Conservation (phyloP, 2,797 vertebrate genomes). For the Smutsia temminckii region DNA sequence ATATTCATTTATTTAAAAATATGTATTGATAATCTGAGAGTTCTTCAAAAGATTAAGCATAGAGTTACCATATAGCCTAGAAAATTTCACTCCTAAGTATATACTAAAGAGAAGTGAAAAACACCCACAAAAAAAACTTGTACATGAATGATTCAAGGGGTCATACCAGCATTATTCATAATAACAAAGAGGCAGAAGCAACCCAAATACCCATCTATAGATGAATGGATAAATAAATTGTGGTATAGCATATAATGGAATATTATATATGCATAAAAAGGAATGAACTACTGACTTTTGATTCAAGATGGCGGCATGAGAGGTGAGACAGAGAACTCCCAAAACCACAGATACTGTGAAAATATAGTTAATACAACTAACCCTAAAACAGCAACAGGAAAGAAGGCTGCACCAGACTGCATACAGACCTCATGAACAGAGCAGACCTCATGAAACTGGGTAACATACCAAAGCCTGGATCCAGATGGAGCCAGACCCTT, state of each 20-base stretch:
- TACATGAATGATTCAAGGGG: neutral
- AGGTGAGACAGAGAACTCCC: too few relatives aligned
- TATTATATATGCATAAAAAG: neutral
- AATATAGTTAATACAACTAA: too few relatives aligned
- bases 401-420: too few relatives aligned
- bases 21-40: neutral
- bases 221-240: neutral
- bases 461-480: too few relatives aligned
- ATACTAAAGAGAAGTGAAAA: neutral
- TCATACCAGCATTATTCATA: neutral
- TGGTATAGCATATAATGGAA: neutral
- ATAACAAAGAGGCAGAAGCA: neutral
- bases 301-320: too few relatives aligned
- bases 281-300: neutral
- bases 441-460: too few relatives aligned
- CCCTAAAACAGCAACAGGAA: too few relatives aligned
- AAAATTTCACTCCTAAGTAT: neutral
- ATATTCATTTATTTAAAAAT: neutral
- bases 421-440: too few relatives aligned
- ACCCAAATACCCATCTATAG: neutral
- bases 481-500: too few relatives aligned
- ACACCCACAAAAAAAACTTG: neutral
- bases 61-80: neutral
- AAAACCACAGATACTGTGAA: too few relatives aligned
- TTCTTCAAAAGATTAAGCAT: neutral